Base-by-base conservation (phyloP, 1,140 invertebrate species). In the Mizuhopecten yessoensis region DNA sequence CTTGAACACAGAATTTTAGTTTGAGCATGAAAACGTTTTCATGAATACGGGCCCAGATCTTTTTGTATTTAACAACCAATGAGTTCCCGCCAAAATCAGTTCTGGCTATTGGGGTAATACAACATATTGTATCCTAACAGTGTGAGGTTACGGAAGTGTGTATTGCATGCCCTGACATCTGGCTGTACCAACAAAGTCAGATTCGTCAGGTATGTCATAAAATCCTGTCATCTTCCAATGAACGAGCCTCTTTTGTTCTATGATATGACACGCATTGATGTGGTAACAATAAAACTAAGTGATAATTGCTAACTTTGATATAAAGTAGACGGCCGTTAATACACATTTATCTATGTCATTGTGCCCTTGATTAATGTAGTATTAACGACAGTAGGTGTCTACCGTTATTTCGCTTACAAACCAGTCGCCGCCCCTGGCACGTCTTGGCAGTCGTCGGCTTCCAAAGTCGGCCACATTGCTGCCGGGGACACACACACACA, bases 341-440 rank as follows among this genome's bases (percentile, higher is more conserved):
- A 75, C 17, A 49, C 45, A 49, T 49, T 75, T 75, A 17, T 75
- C 57, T 75, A 75, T 75, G 57, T n/a, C 57, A 75, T 75, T 75
- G 57, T 75, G 57, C 0, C n/a, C 57, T 13, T 75, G n/a, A 75
- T 75, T 29, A 75, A 75, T 75, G 57, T 75, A 75, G 1, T 3
- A 75, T 29, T 29, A 75, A 75, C n/a, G 57, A 75, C 23, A n/a
- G 29, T 75, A 75, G 7, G 1, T 75, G 45, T 75, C 23, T 75
- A 75, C 5, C n/a, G n/a, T 17, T 75, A 29, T 0, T 75, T 17
- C 57, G 45, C 45, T 23, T 15, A 5, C 3, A 13, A 49, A 49
- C 11, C n/a, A n/a, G n/a, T n/a, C n/a, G n/a, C n/a, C n/a, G 13
- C 13, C n/a, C 23, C 57, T 29, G 23, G 9, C 57, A 75, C 23